Evolutionary conservation across 2,888 invertebrate species (phyloP), one percentile per base, ranked within the genome.

Genomic region (Opisthograptis luteolata): DNA sequence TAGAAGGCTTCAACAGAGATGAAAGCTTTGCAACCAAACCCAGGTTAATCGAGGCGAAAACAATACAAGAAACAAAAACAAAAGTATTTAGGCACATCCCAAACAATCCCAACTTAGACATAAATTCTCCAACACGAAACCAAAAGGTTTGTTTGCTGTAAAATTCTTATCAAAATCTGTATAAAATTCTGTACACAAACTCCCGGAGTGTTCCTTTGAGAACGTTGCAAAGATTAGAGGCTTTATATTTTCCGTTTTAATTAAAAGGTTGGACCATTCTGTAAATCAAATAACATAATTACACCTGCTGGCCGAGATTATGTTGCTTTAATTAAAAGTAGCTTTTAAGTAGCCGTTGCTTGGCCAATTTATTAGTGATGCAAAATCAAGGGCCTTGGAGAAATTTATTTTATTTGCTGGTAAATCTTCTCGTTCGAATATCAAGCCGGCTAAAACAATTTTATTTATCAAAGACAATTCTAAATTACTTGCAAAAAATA

Each of bases 211-310:
- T 44, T 47, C 55, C 52, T 59, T 58, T 55, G 53, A 62, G 40
- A 47, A 47, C 43, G 40, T 49, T 47, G 22, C 43, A 35, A 55
- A 62, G 62, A 62, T 62, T 62, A 58, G 32, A 55, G 53, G 48
- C 50, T 51, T 55, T 49, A 56, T 52, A 45, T 62, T 60, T 41
- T 41, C 42, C 22, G 39, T 43, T 56, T 58, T 62, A 62, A 60
- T 62, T 56, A 62, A 58, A 60, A 45, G 56, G 41, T 41, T 40
- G 50, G 47, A 58, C 58, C 60, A 51, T 60, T 54, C 58, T 60
- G 54, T 62, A 53, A 58, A 60, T 60, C 60, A 62, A 62, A 60
- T 58, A 58, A 53, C 60, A 53, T 62, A 62, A 60, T 60, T 62
- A 60, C 52, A 48, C 50, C 52, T 55, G 40, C 40, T 42, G 47